Conservation (phyloP, 2,113 vertebrate genomes). For the Butorides virescens region DNA sequence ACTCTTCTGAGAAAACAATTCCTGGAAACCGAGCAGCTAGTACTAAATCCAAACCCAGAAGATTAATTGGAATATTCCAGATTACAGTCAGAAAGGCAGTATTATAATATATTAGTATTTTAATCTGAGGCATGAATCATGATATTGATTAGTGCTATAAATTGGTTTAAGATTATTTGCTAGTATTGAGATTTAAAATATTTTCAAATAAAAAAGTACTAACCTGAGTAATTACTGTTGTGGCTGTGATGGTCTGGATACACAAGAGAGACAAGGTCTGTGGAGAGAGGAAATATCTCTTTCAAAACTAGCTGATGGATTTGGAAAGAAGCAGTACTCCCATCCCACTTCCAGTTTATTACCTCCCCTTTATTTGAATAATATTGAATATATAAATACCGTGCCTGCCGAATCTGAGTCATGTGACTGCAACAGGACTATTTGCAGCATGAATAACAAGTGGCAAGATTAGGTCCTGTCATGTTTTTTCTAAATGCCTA, state of each 20-base stretch:
- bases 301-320: not conserved
- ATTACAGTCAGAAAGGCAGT: not conserved
- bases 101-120: not conserved
- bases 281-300: not conserved
- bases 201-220: not conserved
- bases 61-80: not conserved
- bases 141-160: not conserved
- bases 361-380: not conserved
- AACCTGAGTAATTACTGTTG: not conserved
- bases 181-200: not conserved
- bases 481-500: not conserved
- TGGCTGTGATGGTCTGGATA: not conserved
- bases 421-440: not conserved
- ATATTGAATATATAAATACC: not conserved
- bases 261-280: not conserved
- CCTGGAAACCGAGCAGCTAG: not conserved
- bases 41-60: not conserved
- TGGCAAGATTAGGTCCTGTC: not conserved
- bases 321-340: not conserved
- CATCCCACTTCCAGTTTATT: not conserved
- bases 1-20: not conserved
- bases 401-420: not conserved
- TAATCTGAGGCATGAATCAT: not conserved
- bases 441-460: not conserved
- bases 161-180: not conserved